Base-by-base conservation (phyloP, 2,888 invertebrate species). In the Caenorhabditis japonica region DNA sequence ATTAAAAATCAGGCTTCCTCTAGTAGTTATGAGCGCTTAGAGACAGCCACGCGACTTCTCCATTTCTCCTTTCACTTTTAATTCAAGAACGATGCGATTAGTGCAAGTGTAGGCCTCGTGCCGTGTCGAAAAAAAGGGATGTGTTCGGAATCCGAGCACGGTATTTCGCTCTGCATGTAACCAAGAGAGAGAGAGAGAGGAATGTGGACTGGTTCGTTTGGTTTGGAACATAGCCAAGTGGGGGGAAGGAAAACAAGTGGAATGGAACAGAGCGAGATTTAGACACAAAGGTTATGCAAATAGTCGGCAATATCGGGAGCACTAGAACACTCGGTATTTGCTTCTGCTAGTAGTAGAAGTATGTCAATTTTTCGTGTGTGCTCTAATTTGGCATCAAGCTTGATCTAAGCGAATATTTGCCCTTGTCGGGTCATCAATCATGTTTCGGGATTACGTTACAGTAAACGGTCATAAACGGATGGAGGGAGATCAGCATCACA, bases 191-290 rank as follows among this genome's bases (percentile, higher is more conserved):
- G n/a, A n/a, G n/a, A n/a, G n/a, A n/a, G n/a, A n/a, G n/a, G n/a
- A 27, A 34, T 49, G 62, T 66, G 51, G 49, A 56, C 56, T 49
- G 55, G 56, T 56, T 66, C 66, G 66, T 66, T 66, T 66, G 66
- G 56, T 66, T 66, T 66, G 66, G 66, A 66, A 66, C 66, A 56
- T 56, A 66, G 66, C 66, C 66, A 66, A 66, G 66, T 56, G 66
- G 66, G 56, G 21, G 51, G 53, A 21, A 25, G 21, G 34, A 34
- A 5, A n/a, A n/a, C n/a, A 19, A 21, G 51, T 19, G 21, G 13
- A n/a, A n/a, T n/a, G n/a, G 21, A 44, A 44, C 34, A 49, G 38
- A n/a, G n/a, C 23, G 49, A 64, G 66, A 56, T 51, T 66, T 66
- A 66, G 66, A 56, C 66, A 58, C 39, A 66, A 66, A 66, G 66